Evolutionary conservation across 2,797 vertebrate genomes (phyloP), one percentile per base, ranked within the genome.

Genomic region (Streptopelia turtur): DNA sequence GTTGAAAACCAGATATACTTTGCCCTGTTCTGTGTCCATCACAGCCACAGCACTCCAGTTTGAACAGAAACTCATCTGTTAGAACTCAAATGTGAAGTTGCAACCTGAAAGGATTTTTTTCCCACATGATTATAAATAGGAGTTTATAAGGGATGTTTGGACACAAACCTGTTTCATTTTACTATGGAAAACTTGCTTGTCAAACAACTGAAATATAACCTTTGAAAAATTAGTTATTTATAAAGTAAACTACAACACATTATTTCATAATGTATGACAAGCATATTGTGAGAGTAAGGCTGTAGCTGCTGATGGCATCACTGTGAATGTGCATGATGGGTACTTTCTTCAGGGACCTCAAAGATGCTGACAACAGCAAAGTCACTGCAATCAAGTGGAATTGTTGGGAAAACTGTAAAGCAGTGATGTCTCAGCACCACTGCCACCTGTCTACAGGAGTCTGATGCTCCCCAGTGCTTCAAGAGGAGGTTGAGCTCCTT

Each of bases 11-110:
- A 96, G 85, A 95, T 91, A 86, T 76, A 63, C 10, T 69, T 81
- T 81, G 65, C 61, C 72, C 94, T 97, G 95, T 93, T 95, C 77
- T 94, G 66, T 93, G 88, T 96, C 68, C 77, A 35, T 89, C 90
- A 89, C 94, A 95, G 90, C 77, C 75, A 79, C 77, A 71, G 27
- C 0, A 0, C 66, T 90, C 30, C 9, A 0, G 21, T 76, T 87
- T 70, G 66, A 87, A 87, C 60, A 90, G 85, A 85, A 92, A 35
- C 25, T 87, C 47, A 1, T 82, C 80, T 95, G 85, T 77, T 89
- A 83, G 68, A 94, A 89, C 49, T 94, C 72, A 83, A 74, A 79
- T 70, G 82, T 5, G 53, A 89, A 79, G 64, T 9, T 94, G 66
- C 21, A 84, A 56, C 31, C 59, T 0, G 0, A 95, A 88, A 84